phyloP scores from a whole-genome alignment of 2,797 vertebrate genomes.

The Ptychobarbus kaznakovi region DNA sequence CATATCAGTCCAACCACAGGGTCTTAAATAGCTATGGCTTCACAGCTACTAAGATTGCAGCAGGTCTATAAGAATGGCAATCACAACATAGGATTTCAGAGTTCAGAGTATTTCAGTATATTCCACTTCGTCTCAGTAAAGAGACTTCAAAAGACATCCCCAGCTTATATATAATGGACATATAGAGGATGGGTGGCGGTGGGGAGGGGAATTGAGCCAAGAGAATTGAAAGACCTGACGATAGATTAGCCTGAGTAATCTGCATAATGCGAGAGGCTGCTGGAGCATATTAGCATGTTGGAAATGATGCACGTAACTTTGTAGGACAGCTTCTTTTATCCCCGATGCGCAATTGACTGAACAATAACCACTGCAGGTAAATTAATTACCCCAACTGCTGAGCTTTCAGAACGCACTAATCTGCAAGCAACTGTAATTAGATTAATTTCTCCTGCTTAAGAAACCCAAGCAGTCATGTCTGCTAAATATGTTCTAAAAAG shows the following conservation, averaged over 20 bases:
- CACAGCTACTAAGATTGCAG: neutral
- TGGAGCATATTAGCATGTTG: constrained; percentile 57
- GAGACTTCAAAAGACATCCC: constrained; percentile 60
- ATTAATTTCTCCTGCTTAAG: constrained; percentile 63
- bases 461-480: constrained; percentile 47
- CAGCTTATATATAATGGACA: constrained; percentile 63
- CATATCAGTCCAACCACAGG: constrained; percentile 26
- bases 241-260: constrained; percentile 64
- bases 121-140: constrained; percentile 2
- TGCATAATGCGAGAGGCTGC: constrained; percentile 61
- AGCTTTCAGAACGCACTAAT: constrained; percentile 59
- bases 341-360: constrained; percentile 48
- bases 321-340: constrained; percentile 57
- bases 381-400: constrained; percentile 65
- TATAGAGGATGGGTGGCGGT: constrained; percentile 22
- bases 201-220: constrained; percentile 33
- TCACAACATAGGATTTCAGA: neutral
- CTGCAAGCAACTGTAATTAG: constrained; percentile 60
- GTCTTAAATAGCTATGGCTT: constrained; percentile 17
- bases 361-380: constrained; percentile 68
- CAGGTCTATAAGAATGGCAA: constrained; percentile 12
- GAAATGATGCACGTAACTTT: constrained; percentile 51
- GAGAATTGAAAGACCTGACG: constrained; percentile 61
- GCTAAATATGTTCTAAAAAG: constrained; percentile 32
- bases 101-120: constrained; percentile 1